Conservation (phyloP, 2,888 invertebrate genomes). For the Baccha elongata region DNA sequence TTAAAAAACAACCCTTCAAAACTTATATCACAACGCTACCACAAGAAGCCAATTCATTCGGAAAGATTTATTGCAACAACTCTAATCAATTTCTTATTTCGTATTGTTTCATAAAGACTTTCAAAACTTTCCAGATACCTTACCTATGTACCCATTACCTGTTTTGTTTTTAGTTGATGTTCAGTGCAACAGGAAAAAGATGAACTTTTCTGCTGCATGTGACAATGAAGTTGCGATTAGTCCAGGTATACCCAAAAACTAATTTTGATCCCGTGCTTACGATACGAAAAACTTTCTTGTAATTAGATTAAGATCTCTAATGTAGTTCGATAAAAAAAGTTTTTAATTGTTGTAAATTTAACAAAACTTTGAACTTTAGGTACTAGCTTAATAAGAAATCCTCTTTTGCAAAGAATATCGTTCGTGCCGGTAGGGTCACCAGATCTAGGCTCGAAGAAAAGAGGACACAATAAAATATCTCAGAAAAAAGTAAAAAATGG, state of each 20-base stretch:
- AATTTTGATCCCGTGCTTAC: slow-evolving; percentile 16
- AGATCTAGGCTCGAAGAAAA: too few relatives aligned
- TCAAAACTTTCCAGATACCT: slow-evolving; percentile 23
- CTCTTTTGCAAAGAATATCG: too few relatives aligned
- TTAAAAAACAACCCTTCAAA: slow-evolving; percentile 12
- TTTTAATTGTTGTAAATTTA: background rate
- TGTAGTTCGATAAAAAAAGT: background rate
- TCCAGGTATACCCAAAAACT: too few relatives aligned
- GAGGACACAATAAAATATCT: too few relatives aligned
- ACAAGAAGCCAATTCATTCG: slow-evolving; percentile 42
- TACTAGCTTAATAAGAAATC: too few relatives aligned
- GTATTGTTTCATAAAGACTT: slow-evolving; percentile 26
- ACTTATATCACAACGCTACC: slow-evolving; percentile 48
- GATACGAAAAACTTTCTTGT: slow-evolving; percentile 47
- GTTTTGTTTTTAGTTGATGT: background rate
- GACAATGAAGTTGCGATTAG: too few relatives aligned
- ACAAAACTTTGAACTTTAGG: background rate
- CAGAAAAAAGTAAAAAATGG: too few relatives aligned
- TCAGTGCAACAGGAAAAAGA: slow-evolving; percentile 46
- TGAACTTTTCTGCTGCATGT: background rate
- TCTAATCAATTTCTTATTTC: slow-evolving; percentile 59
- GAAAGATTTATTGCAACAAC: slow-evolving; percentile 61
- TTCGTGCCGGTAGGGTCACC: too few relatives aligned
- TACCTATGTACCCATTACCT: background rate
- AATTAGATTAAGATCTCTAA: slow-evolving; percentile 30